Conservation (phyloP, 2,113 vertebrate genomes). For the Tychaedon coryphoeus region DNA sequence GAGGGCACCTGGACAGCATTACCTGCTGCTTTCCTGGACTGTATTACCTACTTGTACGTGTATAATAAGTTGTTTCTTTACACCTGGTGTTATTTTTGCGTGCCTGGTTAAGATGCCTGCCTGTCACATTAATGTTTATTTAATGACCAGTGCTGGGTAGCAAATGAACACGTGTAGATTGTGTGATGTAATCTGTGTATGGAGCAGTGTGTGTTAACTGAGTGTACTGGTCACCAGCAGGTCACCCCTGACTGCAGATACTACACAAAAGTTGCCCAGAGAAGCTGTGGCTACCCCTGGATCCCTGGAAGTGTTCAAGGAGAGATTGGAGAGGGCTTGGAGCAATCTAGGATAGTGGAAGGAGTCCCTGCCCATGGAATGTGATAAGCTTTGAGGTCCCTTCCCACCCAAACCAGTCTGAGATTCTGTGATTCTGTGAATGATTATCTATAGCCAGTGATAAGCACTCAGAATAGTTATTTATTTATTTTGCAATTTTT, state of each 20-base stretch:
- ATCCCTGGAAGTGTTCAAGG: not conserved
- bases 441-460: not conserved
- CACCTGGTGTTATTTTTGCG: slow-evolving; percentile 7
- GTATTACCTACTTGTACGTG: not conserved
- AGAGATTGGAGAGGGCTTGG: not conserved
- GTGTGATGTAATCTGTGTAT: not conserved
- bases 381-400: not conserved
- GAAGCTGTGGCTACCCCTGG: not conserved
- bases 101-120: not conserved
- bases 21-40: not conserved
- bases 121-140: slow-evolving; percentile 49
- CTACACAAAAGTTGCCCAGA: not conserved
- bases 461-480: not conserved
- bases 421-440: not conserved
- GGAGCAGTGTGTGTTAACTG: not conserved
- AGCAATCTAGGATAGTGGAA: not conserved
- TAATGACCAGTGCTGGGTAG: slow-evolving; percentile 49
- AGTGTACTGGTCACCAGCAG: not conserved
- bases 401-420: not conserved
- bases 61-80: not conserved
- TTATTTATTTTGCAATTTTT: not conserved
- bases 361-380: not conserved
- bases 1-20: not conserved
- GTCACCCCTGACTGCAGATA: not conserved
- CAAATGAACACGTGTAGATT: slow-evolving; percentile 40